Evolutionary conservation across 2,797 vertebrate genomes (phyloP), one percentile per base, ranked within the genome.

Genomic region (Brachymystax lenok): DNA sequence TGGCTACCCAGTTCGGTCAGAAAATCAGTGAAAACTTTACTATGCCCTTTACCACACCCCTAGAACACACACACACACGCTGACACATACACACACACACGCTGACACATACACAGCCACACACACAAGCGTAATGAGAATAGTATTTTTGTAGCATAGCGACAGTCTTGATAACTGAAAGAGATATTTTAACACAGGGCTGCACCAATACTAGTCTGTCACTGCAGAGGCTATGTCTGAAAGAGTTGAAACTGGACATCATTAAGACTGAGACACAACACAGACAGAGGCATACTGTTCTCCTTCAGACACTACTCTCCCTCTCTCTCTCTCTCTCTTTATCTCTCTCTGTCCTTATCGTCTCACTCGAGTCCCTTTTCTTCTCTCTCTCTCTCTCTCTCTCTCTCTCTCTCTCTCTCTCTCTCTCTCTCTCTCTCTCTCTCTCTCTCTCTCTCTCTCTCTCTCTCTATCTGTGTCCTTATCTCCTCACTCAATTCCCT

Each of bases 101-200:
- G 8, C 35, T 40, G 35, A 10, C 35, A 40, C 35, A 8, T 40
- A 40, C 35, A 40, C 35, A 33, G 5, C 33, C 61, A 59, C 30
- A 50, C 56, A 52, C 64, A 68, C 16, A 51, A 5, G 19, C 52
- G 61, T 80, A 86, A 84, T 75, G 78, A 80, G 79, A 52, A 76
- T 69, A 69, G 69, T 63, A 61, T 73, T 74, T 71, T 71, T 76
- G 30, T 64, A 46, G 56, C 52, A 72, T 69, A 54, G 27, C 74
- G 54, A 30, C 69, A 68, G 71, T 71, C 64, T 77, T 76, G 73
- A 79, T 73, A 81, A 83, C 74, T 64, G 16, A 1, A 17, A 72
- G 61, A 28, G 76, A 28, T 19, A 14, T 28, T 64, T 40, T 10
- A 40, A 40, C 7, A 35, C 33, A 35, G 33, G 33, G 33, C 5